Conservation (phyloP, 2,113 vertebrate genomes). For the Oncorhynchus keta region DNA sequence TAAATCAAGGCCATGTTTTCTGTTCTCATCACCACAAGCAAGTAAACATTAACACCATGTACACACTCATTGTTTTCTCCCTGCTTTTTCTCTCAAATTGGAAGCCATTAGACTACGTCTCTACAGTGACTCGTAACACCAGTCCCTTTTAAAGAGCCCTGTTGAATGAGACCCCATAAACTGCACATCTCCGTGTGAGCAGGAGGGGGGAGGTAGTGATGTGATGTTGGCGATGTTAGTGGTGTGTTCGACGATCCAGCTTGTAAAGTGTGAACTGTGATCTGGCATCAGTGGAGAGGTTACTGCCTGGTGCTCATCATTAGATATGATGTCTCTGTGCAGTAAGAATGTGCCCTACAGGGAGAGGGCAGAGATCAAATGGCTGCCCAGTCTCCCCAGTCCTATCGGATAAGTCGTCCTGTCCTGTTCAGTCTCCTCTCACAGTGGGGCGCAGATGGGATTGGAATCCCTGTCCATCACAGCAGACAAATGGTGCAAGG, state of each 20-base stretch:
- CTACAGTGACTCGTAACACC: slow-evolving; percentile 29
- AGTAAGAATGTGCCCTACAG: slow-evolving; percentile 42
- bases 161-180: slow-evolving; percentile 37
- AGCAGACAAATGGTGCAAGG: slow-evolving; percentile 47
- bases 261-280: slow-evolving; percentile 29
- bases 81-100: slow-evolving; percentile 40
- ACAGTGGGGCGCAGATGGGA: slow-evolving; percentile 8
- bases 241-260: slow-evolving; percentile 13
- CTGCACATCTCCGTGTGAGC: neutral
- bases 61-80: slow-evolving; percentile 18
- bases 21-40: slow-evolving; percentile 26
- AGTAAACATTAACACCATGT: slow-evolving; percentile 48
- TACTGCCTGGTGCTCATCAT: slow-evolving; percentile 44
- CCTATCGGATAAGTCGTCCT: slow-evolving; percentile 48
- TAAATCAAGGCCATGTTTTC: slow-evolving; percentile 33
- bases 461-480: slow-evolving; percentile 36
- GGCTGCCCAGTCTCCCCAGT: slow-evolving; percentile 45
- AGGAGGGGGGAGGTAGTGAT: neutral
- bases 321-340: slow-evolving; percentile 51
- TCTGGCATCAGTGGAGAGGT: slow-evolving; percentile 25
- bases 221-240: neutral
- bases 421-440: slow-evolving; percentile 38
- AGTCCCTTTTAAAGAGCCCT: slow-evolving; percentile 27
- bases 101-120: slow-evolving; percentile 41
- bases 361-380: slow-evolving; percentile 54